A percentile compares a stretch with the other conserved stretches of the same genome.
Conservation (phyloP, 2,888 invertebrate genomes). For the Protodeltote pygarga region DNA sequence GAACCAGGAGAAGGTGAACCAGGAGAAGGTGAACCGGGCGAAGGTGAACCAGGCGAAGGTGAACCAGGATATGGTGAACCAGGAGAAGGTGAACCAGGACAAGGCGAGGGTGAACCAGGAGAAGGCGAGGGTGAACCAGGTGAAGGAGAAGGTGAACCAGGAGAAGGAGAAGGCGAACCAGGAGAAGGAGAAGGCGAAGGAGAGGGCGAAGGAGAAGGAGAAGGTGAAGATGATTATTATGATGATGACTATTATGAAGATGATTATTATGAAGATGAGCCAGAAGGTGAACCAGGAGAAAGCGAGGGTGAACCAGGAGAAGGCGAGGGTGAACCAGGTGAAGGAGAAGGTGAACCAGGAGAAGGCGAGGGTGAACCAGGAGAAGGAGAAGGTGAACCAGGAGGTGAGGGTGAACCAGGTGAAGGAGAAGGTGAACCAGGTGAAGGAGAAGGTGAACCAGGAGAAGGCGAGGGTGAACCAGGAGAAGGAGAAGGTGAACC, state of each 20-base stretch:
- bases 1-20: too few relatives aligned
- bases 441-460: not conserved
- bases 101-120: too few relatives aligned
- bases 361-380: not conserved
- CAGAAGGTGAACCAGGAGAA: not conserved
- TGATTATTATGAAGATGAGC: not conserved
- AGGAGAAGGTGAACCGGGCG: too few relatives aligned
- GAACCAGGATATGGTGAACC: too few relatives aligned
- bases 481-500: rapidly evolving
- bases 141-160: not conserved
- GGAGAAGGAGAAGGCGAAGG: not conserved
- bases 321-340: not conserved
- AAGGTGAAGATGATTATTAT: not conserved
- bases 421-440: not conserved
- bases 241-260: not conserved
- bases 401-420: not conserved
- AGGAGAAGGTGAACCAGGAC: too few relatives aligned
- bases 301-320: not conserved
- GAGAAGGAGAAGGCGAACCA: not conserved
- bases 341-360: not conserved
- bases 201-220: rapidly evolving
- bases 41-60: too few relatives aligned
- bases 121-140: too few relatives aligned
- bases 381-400: not conserved
- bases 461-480: not conserved